Base-by-base conservation (phyloP, 2,113 vertebrate genomes). In the Conger conger region DNA sequence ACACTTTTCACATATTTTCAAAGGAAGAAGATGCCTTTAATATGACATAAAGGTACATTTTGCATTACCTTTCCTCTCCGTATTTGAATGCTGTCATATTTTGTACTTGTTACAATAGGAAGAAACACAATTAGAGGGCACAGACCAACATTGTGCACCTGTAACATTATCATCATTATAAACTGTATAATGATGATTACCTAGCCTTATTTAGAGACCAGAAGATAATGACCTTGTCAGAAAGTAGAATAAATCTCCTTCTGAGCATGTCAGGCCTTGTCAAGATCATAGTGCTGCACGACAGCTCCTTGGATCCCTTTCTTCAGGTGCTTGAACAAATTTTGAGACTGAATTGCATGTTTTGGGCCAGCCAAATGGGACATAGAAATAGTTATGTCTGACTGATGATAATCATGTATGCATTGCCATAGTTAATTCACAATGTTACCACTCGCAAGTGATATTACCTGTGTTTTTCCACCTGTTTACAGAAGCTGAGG, bases 201-300 rank as follows among this genome's bases (percentile, higher is more conserved):
- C 0, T 36, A 68, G 85, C 73, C 16, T 77, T 86, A 86, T 89
- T 90, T 88, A 60, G 83, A 82, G 92, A 82, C 91, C 92, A 91
- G 91, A 83, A 89, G 86, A 27, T 88, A 84, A 88, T 88, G 81
- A 82, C 86, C 88, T 91, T 89, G 87, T 17, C 63, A 90, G 87
- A 83, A 86, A 92, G 40, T 82, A 33, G 68, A 92, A 84, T 92
- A 91, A 94, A 91, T 92, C 82, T 85, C 17, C 91, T 27, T 92
- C 90, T 91, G 84, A 89, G 93, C 92, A 91, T 92, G 83, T 85
- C 88, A 88, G 82, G 79, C 86, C 82, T 83, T 91, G 91, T 86
- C 92, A 20, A 30, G 68, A 73, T n/a, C 1, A 82, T 36, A 80
- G 84, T 83, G 40, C 83, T 86, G 91, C 91, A 91, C 91, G 91